Percentiles rank a stretch among this genome's conserved stretches.
Conservation (phyloP, 2,113 vertebrate genomes). For the Paracanthobrama guichenoti region DNA sequence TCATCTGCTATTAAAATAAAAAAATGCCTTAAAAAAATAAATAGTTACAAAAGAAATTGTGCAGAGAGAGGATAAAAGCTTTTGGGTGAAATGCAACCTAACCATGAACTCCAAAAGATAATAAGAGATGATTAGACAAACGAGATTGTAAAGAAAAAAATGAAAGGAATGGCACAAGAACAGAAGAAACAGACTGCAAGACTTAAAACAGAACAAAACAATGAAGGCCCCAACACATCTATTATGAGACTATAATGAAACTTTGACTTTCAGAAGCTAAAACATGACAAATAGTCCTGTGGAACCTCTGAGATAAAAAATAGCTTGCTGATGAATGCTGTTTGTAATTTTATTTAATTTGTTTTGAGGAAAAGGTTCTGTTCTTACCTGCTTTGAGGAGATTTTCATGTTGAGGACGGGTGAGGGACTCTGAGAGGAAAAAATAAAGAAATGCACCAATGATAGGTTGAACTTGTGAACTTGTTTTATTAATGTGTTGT, state of each 20-base stretch:
- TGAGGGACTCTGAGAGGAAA: constrained; percentile 70
- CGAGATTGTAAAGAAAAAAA: constrained; percentile 17
- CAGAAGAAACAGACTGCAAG: neutral
- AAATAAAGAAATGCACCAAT: neutral
- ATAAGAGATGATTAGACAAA: constrained; percentile 28
- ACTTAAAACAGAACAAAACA: constrained; percentile 1
- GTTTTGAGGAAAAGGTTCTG: neutral
- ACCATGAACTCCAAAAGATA: constrained; percentile 33
- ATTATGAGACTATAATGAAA: neutral
- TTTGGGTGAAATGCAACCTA: constrained; percentile 31
- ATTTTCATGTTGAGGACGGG: constrained; percentile 88
- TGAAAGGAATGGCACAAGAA: constrained; percentile 7
- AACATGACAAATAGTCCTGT: neutral
- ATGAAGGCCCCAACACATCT: neutral
- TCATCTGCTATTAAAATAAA: neutral
- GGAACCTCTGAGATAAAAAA: neutral
- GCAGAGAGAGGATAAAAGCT: neutral
- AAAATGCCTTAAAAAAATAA: neutral
- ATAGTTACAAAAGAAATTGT: neutral
- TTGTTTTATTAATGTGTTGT: neutral
- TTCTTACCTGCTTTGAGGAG: constrained; percentile 91
- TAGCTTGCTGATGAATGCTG: neutral
- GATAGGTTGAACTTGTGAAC: neutral
- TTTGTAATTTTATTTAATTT: too few species aligned
- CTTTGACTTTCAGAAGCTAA: neutral